Percentiles rank a stretch among this genome's conserved stretches.
Evolutionary conservation across 1,140 invertebrate genomes (phyloP).

Genomic region (Pristionchus pacificus): DNA sequence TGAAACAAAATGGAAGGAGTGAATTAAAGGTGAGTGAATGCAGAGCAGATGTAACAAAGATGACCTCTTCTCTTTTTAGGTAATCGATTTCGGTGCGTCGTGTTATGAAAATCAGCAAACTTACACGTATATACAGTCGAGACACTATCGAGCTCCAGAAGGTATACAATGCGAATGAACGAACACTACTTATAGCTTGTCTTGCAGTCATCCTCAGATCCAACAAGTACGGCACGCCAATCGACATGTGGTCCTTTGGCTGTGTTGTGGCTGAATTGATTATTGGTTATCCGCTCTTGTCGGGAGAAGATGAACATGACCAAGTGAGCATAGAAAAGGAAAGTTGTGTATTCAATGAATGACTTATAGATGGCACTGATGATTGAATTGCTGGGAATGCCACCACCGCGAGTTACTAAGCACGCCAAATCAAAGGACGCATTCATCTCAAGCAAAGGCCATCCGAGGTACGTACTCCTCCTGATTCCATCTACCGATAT

Average conservation of each 20-base stretch:
- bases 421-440: constrained; percentile 89
- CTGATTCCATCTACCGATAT: not conserved
- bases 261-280: constrained; percentile 92
- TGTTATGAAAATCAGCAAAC: constrained; percentile 96
- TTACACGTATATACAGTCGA: constrained; percentile 97
- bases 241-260: constrained; percentile 99
- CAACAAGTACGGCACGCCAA: constrained; percentile 93
- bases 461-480: constrained; percentile 65
- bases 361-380: constrained; percentile 76
- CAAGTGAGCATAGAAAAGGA: constrained; percentile 63
- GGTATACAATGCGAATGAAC: constrained; percentile 22
- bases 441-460: constrained; percentile 84
- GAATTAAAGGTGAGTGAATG: constrained; percentile 75
- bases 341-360: constrained; percentile 5
- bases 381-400: constrained; percentile 96
- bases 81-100: constrained; percentile 97
- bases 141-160: constrained; percentile 97
- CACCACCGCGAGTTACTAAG: constrained; percentile 80
- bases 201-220: constrained; percentile 82
- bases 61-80: constrained; percentile 65
- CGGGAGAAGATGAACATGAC: constrained; percentile 96
- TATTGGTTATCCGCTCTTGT: constrained; percentile 87
- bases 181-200: constrained; percentile 2
- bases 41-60: not conserved
- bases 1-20: constrained; percentile 95